phyloP scores from a whole-genome alignment of 2,797 vertebrate species.

The Sebastes variabilis region DNA sequence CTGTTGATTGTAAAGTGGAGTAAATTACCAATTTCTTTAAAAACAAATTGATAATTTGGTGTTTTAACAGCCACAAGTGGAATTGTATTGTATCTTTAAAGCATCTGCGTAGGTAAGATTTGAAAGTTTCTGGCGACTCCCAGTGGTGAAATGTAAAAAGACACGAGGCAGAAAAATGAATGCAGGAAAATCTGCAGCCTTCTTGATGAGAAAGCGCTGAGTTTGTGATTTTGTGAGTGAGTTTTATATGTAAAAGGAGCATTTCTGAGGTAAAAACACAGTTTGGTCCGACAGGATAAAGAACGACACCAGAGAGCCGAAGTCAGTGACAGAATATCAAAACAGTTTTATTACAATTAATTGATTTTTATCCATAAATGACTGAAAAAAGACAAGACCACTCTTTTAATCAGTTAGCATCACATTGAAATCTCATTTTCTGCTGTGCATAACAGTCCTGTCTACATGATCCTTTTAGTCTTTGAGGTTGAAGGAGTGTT shows the following conservation, averaged over 20 bases:
- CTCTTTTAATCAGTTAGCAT: not conserved
- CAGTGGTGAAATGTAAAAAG: not conserved
- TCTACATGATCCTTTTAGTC: not conserved
- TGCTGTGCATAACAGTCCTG: not conserved
- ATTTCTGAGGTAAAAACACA: not conserved
- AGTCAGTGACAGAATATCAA: not conserved
- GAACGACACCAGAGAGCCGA: not conserved
- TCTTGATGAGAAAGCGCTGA: not conserved
- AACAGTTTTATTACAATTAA: slow-evolving; percentile 45
- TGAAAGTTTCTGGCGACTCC: not conserved
- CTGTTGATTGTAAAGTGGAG: not conserved
- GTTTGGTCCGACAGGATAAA: not conserved
- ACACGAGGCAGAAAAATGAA: not conserved
- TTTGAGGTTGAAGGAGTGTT: slow-evolving; percentile 26
- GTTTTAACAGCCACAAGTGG: not conserved
- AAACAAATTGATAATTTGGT: not conserved
- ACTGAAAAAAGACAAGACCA: not conserved
- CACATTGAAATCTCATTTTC: not conserved
- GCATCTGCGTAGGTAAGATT: not conserved
- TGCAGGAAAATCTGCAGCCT: not conserved
- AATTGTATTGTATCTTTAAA: not conserved
- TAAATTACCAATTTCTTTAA: not conserved
- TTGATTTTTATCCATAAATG: not conserved
- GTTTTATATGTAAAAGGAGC: not conserved
- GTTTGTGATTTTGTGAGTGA: not conserved